Conservation (phyloP, 1,140 invertebrate genomes). For the Maniola jurtina region DNA sequence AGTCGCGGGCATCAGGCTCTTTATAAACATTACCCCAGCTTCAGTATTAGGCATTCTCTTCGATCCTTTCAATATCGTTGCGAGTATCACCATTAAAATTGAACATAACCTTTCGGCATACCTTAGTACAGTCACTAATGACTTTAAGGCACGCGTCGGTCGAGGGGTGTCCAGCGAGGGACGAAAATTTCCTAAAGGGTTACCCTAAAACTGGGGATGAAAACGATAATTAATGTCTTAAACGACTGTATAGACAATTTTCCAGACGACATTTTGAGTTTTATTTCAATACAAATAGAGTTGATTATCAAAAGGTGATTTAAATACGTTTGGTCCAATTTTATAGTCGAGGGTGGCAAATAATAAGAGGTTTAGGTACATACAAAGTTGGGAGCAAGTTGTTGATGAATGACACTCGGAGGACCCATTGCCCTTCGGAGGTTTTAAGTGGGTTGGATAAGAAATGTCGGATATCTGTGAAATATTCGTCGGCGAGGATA, state of each 20-base stretch:
- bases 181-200: slow-evolving; percentile 76
- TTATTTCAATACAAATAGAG: slow-evolving; percentile 36
- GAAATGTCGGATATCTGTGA: slow-evolving; percentile 74
- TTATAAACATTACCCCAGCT: too few relatives aligned
- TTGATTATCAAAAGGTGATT: slow-evolving; percentile 32
- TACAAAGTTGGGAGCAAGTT: slow-evolving; percentile 71
- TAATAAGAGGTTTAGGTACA: slow-evolving; percentile 75
- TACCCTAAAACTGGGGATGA: slow-evolving; percentile 66
- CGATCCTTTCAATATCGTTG: not conserved
- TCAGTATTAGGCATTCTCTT: too few relatives aligned
- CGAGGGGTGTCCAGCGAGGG: slow-evolving; percentile 72
- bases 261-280: slow-evolving; percentile 31
- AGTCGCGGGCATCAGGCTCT: too few relatives aligned
- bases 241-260: slow-evolving; percentile 57
- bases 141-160: slow-evolving; percentile 65
- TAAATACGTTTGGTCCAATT: slow-evolving; percentile 66
- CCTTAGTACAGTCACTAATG: slow-evolving; percentile 68
- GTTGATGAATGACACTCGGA: slow-evolving; percentile 77
- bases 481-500: slow-evolving; percentile 63
- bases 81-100: slow-evolving; percentile 26
- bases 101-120: slow-evolving; percentile 51
- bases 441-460: slow-evolving; percentile 77
- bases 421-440: slow-evolving; percentile 77
- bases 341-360: slow-evolving; percentile 74
- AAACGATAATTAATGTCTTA: slow-evolving; percentile 73